phyloP scores from a whole-genome alignment of 2,113 vertebrate species.

The Galbula dea region DNA sequence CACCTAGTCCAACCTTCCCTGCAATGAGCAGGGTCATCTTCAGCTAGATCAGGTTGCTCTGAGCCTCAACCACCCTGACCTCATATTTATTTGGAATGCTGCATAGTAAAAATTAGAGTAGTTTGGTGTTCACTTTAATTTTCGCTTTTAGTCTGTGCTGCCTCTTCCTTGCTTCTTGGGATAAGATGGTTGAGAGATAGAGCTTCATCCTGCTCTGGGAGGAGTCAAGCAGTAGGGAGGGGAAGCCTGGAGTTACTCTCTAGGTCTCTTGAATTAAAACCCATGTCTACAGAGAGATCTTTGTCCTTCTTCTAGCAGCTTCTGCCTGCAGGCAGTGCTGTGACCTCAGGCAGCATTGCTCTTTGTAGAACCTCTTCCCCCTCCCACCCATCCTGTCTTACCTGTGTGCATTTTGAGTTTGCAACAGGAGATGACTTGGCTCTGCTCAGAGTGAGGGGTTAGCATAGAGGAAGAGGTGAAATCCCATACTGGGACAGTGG shows the following conservation, averaged over 20 bases:
- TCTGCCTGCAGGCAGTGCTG: neutral
- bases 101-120: neutral
- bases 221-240: neutral
- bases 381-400: neutral
- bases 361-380: neutral
- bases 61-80: too few species aligned
- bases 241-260: neutral
- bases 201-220: neutral
- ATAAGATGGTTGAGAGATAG: neutral
- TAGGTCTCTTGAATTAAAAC: neutral
- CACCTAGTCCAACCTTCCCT: too few species aligned
- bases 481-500: neutral
- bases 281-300: neutral
- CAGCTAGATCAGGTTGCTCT: too few species aligned
- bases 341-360: conserved; percentile 1
- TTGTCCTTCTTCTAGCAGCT: neutral
- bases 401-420: neutral
- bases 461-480: neutral
- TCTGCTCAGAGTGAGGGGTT: neutral
- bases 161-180: neutral
- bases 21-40: too few species aligned
- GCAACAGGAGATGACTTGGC: neutral
- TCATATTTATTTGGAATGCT: neutral
- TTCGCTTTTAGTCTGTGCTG: neutral
- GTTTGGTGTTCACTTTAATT: neutral